phyloP scores from a whole-genome alignment of 2,888 invertebrate species.

The Cephus rjabovi region DNA sequence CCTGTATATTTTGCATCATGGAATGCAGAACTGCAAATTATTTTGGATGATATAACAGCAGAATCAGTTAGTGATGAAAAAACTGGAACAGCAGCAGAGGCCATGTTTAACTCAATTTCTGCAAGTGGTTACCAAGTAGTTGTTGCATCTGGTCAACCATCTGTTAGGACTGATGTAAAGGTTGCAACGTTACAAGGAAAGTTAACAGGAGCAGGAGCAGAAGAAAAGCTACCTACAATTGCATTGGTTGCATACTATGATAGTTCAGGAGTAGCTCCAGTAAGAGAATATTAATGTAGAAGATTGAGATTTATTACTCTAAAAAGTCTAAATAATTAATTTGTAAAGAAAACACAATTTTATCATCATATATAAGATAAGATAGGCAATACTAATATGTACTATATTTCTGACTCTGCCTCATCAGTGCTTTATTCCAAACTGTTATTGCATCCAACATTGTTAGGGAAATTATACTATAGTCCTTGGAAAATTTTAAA shows the following conservation, averaged over 20 bases:
- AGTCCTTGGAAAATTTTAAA: neutral
- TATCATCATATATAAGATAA: neutral
- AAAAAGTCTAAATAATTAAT: neutral
- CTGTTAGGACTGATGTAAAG: conserved; percentile 81
- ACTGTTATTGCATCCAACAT: neutral
- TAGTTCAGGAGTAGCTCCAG: conserved; percentile 89
- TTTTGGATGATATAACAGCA: conserved; percentile 80
- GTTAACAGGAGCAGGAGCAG: conserved; percentile 79
- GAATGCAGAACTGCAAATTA: conserved; percentile 78
- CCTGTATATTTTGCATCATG: conserved; percentile 91
- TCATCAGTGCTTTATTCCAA: neutral
- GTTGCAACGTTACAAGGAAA: conserved; percentile 90
- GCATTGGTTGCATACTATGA: conserved; percentile 95
- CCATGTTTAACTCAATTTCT: conserved; percentile 86
- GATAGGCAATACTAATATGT: neutral
- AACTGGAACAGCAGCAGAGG: conserved; percentile 83
- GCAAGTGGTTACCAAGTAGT: conserved; percentile 96
- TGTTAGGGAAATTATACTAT: neutral
- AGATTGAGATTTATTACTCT: neutral
- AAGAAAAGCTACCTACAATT: conserved; percentile 84
- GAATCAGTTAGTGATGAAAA: conserved; percentile 78
- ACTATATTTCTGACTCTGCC: neutral
- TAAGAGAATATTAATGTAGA: conserved; percentile 68
- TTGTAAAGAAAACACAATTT: neutral
- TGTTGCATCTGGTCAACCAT: conserved; percentile 79